A percentile compares a stretch with the other conserved stretches of the same genome.
These are phyloP conservation scores for Yponomeuta plumbellus DNA, from an alignment of 2,888 invertebrate genomes.

Conservation along the genomic window DNA sequence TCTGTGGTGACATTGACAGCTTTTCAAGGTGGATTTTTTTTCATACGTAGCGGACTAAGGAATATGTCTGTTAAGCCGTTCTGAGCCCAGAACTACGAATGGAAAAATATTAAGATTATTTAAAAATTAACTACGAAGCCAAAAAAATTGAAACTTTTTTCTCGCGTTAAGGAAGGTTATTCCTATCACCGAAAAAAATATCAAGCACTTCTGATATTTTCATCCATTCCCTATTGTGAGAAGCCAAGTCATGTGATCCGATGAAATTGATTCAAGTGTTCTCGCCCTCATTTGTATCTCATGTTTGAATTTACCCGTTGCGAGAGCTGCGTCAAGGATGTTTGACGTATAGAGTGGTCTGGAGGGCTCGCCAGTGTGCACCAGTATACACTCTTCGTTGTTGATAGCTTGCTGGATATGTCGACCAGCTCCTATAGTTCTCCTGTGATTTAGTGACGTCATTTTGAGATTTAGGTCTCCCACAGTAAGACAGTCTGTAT, in stretches of 20 bases:
- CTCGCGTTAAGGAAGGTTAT: no score
- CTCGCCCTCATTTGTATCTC: background rate
- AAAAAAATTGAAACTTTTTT: no score
- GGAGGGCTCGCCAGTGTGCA: slow-evolving; percentile 8
- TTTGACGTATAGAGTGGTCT: background rate
- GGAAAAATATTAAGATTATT: no score
- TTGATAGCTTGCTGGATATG: background rate
- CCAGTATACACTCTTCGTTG: background rate
- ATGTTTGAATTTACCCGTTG: slow-evolving; percentile 6
- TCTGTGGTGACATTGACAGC: no score
- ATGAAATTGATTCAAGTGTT: background rate
- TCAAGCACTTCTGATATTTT: no score
- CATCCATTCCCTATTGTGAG: no score
- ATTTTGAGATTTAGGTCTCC: slow-evolving; percentile 18
- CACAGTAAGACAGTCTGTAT: slow-evolving; percentile 10
- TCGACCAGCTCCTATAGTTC: background rate
- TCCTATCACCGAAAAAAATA: no score
- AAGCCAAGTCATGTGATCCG: slow-evolving; percentile 12
- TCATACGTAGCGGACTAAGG: no score
- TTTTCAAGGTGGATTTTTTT: no score
- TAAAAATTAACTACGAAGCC: no score
- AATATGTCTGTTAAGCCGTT: no score
- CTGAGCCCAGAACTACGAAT: no score
- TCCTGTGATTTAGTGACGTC: slow-evolving; percentile 13
- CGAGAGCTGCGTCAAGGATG: slow-evolving; percentile 12